Evolutionary conservation across 2,113 vertebrate genomes (phyloP).

Genomic region (Porphyrio hochstetteri): DNA sequence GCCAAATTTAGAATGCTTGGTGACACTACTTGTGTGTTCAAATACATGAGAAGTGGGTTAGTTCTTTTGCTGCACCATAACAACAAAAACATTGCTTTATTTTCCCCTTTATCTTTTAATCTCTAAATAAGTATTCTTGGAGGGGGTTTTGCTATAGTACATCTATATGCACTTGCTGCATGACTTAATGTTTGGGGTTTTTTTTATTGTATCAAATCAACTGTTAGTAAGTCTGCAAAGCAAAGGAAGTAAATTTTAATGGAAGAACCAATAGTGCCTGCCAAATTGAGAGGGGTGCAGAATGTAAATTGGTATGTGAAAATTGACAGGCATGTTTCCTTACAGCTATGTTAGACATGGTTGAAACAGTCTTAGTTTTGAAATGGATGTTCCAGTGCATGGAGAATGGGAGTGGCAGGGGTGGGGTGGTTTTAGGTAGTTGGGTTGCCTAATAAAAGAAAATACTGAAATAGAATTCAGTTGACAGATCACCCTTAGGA

Average conservation of each 20-base stretch:
- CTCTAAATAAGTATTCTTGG: not conserved
- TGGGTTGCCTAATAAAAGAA: slow-evolving; percentile 34
- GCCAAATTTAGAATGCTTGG: not conserved
- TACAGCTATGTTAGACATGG: not conserved
- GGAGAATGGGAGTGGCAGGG: slow-evolving; percentile 29
- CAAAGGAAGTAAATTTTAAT: not conserved
- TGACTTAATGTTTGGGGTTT: not conserved
- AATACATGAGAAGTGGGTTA: not conserved
- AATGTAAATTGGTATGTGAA: not conserved
- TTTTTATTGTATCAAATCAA: not conserved
- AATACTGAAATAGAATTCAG: not conserved
- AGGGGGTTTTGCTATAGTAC: not conserved
- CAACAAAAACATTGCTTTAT: not conserved
- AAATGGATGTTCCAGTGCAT: slow-evolving; percentile 13
- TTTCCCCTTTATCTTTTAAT: slow-evolving; percentile 22
- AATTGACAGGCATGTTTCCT: not conserved
- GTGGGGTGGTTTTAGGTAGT: not conserved
- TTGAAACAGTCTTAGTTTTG: slow-evolving; percentile 34
- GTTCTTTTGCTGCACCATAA: not conserved
- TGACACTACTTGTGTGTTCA: not conserved
- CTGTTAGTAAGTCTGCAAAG: not conserved
- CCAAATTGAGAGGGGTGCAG: not conserved
- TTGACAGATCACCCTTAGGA: not conserved
- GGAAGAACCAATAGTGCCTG: not conserved
- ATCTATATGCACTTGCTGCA: not conserved